Evolutionary conservation across 2,113 vertebrate species (phyloP), one percentile per base, ranked within the genome.

Genomic region (Reinhardtius hippoglossoides): DNA sequence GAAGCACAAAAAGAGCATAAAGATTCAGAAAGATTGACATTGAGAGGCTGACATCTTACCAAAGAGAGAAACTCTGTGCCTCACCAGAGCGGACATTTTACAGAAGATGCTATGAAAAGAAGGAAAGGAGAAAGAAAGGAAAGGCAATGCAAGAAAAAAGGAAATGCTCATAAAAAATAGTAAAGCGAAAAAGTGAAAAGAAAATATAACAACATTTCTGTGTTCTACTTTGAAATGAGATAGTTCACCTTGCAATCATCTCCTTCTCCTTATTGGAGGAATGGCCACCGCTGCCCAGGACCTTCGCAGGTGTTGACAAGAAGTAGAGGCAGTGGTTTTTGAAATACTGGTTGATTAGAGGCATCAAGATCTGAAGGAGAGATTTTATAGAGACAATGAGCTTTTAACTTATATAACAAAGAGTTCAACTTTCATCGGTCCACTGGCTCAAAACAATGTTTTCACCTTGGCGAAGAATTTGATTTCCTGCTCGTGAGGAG

Each of bases 201-300:
- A 63, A 73, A 5, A 59, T 4, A 48, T 2, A 50, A 20, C 2
- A 50, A 16, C 3, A 48, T 1, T 18, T 52, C 16, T 56, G 0
- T 48, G 8, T 9, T n/a, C 14, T n/a, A 24, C 44, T 54, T 37
- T 3, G 5, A 16, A 46, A 21, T 21, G 21, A 50, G 46, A 64
- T 2, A 50, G 35, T 42, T 84, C 76, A 97, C 97, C 96, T 97
- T 82, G 97, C 96, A 76, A 98, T 97, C 97, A 98, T 98, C 86
- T 98, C 97, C 81, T 98, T 98, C 90, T 98, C 97, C 75, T 98
- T 98, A 84, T 98, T 98, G 67, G 97, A 98, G 13, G 97, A 96
- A 6, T 96, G 96, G 1, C 96, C 96, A 0, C 97, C 97, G 46
- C 97, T 98, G 62, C 97, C 97, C 74, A 98, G 92, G 57, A 98